Conservation (phyloP, 2,797 vertebrate genomes). For the Heliangelus exortis region DNA sequence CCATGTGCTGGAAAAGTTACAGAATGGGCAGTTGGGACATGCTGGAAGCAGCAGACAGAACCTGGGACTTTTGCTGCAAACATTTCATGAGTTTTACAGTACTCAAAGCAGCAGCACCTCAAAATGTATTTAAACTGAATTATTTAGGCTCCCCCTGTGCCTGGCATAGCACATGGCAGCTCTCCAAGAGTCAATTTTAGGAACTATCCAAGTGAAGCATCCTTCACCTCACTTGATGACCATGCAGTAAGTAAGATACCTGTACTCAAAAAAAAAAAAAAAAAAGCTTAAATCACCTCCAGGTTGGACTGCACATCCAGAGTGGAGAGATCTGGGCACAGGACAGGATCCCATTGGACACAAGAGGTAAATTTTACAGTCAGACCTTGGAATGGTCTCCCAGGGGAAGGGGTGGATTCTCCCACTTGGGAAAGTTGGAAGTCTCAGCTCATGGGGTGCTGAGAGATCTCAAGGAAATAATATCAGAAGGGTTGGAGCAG, state of each 20-base stretch:
- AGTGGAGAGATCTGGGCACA: background rate
- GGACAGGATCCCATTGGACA: background rate
- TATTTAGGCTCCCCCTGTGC: background rate
- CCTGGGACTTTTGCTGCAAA: background rate
- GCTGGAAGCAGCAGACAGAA: background rate
- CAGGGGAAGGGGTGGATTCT: too few species aligned
- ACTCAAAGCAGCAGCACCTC: background rate
- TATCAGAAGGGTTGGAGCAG: too few species aligned
- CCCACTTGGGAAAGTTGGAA: too few species aligned
- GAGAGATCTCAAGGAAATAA: too few species aligned
- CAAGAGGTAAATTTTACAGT: too few species aligned
- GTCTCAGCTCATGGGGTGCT: too few species aligned
- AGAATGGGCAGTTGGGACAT: background rate
- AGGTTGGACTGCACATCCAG: background rate
- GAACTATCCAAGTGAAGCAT: background rate
- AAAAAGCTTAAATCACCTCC: background rate
- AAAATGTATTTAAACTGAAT: background rate
- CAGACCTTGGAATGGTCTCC: too few species aligned
- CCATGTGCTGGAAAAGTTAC: background rate
- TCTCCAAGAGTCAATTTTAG: background rate
- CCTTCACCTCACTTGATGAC: background rate
- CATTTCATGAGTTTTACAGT: background rate
- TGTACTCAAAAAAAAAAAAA: too few species aligned
- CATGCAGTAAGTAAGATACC: background rate
- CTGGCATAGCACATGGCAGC: rapidly evolving